phyloP scores from a whole-genome alignment of 2,797 vertebrate species.

The Craterocephalus amniculus region DNA sequence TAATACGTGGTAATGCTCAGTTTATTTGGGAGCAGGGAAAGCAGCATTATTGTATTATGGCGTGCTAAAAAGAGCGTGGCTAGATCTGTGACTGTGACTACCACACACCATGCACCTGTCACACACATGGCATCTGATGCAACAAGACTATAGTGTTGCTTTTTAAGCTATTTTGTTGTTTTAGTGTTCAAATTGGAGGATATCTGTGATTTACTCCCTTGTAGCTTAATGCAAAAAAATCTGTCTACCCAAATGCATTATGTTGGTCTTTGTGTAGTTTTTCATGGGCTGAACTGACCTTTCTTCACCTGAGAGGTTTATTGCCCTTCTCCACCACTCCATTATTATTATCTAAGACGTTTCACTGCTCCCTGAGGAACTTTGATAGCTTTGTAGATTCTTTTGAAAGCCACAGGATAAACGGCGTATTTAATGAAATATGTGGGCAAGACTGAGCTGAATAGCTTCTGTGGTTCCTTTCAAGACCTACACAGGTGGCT shows the following conservation, averaged over 20 bases:
- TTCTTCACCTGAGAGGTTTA: conserved; percentile 20
- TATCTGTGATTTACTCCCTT: neutral
- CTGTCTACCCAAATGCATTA: neutral
- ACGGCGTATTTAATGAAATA: conserved; percentile 55
- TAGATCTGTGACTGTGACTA: conserved; percentile 51
- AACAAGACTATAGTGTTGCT: conserved; percentile 28
- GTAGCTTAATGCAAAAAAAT: neutral
- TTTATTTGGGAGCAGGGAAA: conserved; percentile 74
- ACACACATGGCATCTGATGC: conserved; percentile 33
- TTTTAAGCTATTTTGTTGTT: conserved; percentile 22
- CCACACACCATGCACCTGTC: conserved; percentile 59
- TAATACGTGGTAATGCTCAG: conserved; percentile 77
- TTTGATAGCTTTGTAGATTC: conserved; percentile 52
- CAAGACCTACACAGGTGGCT: conserved; percentile 72
- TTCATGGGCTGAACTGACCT: neutral
- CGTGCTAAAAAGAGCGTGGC: conserved; percentile 69
- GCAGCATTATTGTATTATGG: conserved; percentile 73
- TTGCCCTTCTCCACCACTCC: conserved; percentile 10
- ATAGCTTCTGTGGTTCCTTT: conserved; percentile 76
- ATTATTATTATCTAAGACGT: conserved; percentile 27
- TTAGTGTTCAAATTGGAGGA: conserved; percentile 15
- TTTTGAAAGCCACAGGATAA: conserved; percentile 48
- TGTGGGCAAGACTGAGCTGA: conserved; percentile 62
- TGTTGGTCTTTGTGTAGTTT: conserved; percentile 1
- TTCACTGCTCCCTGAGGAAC: conserved; percentile 37